Base-by-base conservation (phyloP, 1,140 invertebrate species). In the Lysiphlebus fabarum region DNA sequence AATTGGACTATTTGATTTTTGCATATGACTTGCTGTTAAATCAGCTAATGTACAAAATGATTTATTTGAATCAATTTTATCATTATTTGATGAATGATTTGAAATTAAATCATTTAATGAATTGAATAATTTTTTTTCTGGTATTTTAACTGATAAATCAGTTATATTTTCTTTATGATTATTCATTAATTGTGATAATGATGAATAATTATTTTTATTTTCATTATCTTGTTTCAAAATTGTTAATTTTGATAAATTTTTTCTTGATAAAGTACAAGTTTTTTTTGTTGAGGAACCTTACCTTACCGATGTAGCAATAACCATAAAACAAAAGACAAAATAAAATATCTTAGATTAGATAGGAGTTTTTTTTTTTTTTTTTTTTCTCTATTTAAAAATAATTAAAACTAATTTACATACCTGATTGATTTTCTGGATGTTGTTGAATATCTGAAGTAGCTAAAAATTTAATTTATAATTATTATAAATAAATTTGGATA, bases 241-340 rank as follows among this genome's bases (percentile, higher is more conserved):
- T 26, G 17, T 26, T 26, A 26, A 26, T 2, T 4, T 26, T 26
- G 17, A 26, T 26, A 26, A 2, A 26, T 26, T 26, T 26, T 26
- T 11, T 5, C 34, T 51, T 51, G 6, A 2, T 51, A n/a, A 51
- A 51, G 6, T 37, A 11, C 7, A 38, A 38, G 5, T 11, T 33
- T 8, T 49, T 43, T 57, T 51, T 34, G 44, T 37, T 61, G 54
- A 61, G 56, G 62, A 69, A 77, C 63, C 82, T 84, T 84, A 84
- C 82, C 82, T 84, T 84, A 72, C 78, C 71, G 73, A 78, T 67
- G 68, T 68, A 70, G 62, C 57, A 58, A 62, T 53, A 62, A 70
- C 76, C 76, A 79, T 75, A 78, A 78, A 79, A 83, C 65, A 75
- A 72, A 69, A 71, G 79, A 70, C 56, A 71, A 68, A 69, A 11